A percentile compares a stretch with the other conserved stretches of the same genome.
phyloP scores from a whole-genome alignment of 2,797 vertebrate genomes.

The Otolemur crassicaudatus region DNA sequence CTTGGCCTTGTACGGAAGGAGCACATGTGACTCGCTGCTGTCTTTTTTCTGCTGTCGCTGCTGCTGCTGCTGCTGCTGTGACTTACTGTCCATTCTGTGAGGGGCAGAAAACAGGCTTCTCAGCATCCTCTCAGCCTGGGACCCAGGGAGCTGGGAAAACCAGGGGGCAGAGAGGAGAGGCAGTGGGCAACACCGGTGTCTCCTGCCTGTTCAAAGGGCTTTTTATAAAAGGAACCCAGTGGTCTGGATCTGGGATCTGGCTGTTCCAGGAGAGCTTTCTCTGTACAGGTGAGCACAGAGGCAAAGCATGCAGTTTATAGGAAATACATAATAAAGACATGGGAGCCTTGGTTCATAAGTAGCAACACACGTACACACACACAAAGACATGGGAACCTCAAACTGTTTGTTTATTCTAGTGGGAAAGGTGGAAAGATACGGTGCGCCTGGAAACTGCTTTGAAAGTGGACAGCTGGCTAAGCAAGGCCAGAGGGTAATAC shows the following conservation, averaged over 20 bases:
- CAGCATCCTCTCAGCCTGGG: not conserved
- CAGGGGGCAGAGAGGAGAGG: not conserved
- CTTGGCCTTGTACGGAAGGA: not conserved
- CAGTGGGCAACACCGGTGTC: slow-evolving; percentile 53
- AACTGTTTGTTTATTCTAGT: slow-evolving; percentile 86
- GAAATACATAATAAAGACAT: slow-evolving; percentile 87
- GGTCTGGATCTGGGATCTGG: slow-evolving; percentile 57
- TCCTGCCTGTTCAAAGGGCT: not conserved
- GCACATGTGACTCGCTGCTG: not conserved
- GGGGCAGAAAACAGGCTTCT: not conserved
- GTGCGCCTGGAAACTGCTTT: slow-evolving; percentile 81
- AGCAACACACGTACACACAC: not conserved
- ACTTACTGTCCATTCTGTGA: not conserved
- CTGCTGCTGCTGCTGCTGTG: not conserved
- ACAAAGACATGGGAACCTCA: slow-evolving; percentile 86
- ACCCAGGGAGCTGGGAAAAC: not conserved
- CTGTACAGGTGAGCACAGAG: slow-evolving; percentile 80
- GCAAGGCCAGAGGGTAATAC: slow-evolving; percentile 52
- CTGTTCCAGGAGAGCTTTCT: slow-evolving; percentile 79
- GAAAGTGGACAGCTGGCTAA: slow-evolving; percentile 57
- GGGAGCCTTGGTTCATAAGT: not conserved
- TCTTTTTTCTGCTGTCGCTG: not conserved
- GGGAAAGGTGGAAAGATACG: slow-evolving; percentile 84
- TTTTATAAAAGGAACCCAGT: slow-evolving; percentile 55
- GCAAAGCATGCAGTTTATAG: slow-evolving; percentile 86